Conservation (phyloP, 2,797 vertebrate species). For the Potorous gilbertii region DNA sequence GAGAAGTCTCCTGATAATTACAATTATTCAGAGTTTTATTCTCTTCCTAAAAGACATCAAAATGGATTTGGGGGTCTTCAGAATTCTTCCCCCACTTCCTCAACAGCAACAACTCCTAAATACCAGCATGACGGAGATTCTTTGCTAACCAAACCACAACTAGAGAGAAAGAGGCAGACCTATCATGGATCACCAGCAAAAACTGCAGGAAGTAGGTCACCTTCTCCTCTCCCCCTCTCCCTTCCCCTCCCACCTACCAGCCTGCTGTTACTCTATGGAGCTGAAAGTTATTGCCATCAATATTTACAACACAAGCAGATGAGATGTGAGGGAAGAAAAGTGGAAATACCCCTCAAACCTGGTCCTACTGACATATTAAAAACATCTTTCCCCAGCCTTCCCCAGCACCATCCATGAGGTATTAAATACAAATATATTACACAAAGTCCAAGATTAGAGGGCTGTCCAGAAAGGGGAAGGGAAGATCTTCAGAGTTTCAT, state of each 20-base stretch:
- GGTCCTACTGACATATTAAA: conserved; percentile 73
- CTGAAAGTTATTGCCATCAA: conserved; percentile 88
- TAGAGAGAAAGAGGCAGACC: not conserved
- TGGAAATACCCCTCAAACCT: conserved; percentile 53
- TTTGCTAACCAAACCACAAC: conserved; percentile 52
- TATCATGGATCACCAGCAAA: conserved; percentile 14
- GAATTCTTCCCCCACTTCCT: conserved; percentile 17
- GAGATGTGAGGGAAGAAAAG: conserved; percentile 60
- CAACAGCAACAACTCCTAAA: too few relatives aligned
- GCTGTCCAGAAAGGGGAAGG: too few relatives aligned
- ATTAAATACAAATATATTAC: conserved; percentile 79
- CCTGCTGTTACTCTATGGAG: conserved; percentile 79
- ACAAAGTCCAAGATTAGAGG: conserved; percentile 66
- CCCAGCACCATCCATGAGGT: conserved; percentile 84
- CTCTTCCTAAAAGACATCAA: conserved; percentile 48
- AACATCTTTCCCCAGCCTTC: conserved; percentile 68
- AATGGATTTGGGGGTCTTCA: conserved; percentile 47
- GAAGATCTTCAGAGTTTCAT: too few relatives aligned
- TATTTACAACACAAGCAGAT: conserved; percentile 83
- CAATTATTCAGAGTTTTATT: conserved; percentile 39
- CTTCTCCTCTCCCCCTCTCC: not conserved
- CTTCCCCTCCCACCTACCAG: conserved; percentile 58
- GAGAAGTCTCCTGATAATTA: too few relatives aligned
- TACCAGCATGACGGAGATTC: conserved; percentile 33
- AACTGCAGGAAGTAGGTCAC: conserved; percentile 16